Evolutionary conservation across 2,113 vertebrate species (phyloP).

Genomic region (Indicator maculatus): DNA sequence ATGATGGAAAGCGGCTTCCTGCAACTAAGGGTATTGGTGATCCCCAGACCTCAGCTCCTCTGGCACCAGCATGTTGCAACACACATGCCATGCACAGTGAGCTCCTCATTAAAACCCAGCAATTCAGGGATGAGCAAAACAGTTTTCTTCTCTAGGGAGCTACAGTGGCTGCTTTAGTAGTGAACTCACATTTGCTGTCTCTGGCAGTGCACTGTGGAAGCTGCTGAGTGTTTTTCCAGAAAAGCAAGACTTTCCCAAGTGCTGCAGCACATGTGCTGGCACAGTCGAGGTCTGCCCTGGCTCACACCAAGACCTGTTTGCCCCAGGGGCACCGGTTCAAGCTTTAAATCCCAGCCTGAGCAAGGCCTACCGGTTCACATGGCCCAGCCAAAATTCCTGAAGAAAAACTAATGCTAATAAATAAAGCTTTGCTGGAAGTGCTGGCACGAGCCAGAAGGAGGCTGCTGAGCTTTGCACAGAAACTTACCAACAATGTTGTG

Average conservation of each 20-base stretch:
- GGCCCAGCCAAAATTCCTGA: conserved; percentile 2
- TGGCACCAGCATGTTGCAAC: not conserved
- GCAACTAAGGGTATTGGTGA: not conserved
- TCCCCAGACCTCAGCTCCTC: not conserved
- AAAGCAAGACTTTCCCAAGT: not conserved
- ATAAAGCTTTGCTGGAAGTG: not conserved
- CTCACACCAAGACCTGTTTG: not conserved
- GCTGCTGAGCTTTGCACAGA: not conserved
- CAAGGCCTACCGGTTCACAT: not conserved
- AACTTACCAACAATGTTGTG: not conserved
- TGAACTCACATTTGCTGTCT: not conserved
- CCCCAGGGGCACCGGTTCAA: not conserved
- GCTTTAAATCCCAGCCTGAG: not conserved
- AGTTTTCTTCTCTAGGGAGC: not conserved
- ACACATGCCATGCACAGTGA: fast-evolving
- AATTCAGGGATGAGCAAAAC: not conserved
- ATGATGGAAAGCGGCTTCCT: too few relatives aligned
- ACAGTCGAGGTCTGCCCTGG: fast-evolving
- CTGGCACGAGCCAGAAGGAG: not conserved
- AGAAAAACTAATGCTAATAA: not conserved
- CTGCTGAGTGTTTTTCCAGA: not conserved
- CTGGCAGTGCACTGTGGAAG: not conserved
- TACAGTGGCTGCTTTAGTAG: not conserved
- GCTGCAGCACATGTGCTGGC: fast-evolving
- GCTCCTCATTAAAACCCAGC: not conserved